Conservation (phyloP, 2,888 invertebrate species). For the Caenorhabditis sp. region DNA sequence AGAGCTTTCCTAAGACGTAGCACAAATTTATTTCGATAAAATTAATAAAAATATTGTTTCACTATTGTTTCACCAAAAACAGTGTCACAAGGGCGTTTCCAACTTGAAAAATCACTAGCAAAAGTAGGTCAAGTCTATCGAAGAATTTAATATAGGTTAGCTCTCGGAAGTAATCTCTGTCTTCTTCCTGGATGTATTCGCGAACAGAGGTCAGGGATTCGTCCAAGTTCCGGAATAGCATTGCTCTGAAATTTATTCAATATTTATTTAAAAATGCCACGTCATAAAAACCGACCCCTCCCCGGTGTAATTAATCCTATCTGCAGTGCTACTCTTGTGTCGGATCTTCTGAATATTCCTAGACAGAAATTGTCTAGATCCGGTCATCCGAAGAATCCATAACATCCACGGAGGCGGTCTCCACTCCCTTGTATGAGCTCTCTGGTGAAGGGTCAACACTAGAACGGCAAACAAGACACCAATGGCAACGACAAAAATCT, state of each 20-base stretch:
- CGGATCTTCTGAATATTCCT: constrained; percentile 52
- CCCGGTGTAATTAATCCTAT: constrained; percentile 40
- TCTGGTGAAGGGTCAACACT: constrained; percentile 66
- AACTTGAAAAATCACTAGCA: constrained; percentile 68
- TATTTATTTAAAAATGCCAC: neutral
- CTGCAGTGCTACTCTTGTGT: constrained; percentile 16
- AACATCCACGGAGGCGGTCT: constrained; percentile 62
- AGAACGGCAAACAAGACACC: constrained; percentile 70
- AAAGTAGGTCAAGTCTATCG: constrained; percentile 69
- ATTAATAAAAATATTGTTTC: neutral
- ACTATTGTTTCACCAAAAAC: constrained; percentile 47
- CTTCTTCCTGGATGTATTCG: constrained; percentile 64
- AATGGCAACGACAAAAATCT: constrained; percentile 74
- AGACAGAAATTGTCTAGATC: constrained; percentile 49
- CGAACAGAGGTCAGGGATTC: constrained; percentile 40
- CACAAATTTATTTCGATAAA: neutral
- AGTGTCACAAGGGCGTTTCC: constrained; percentile 59
- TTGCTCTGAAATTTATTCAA: constrained; percentile 27
- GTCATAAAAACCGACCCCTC: constrained; percentile 33
- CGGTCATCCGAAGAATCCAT: constrained; percentile 55
- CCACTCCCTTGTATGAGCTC: constrained; percentile 69
- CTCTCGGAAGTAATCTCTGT: constrained; percentile 62
- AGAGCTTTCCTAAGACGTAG: neutral
- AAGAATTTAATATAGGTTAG: constrained; percentile 70
- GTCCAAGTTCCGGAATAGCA: constrained; percentile 46